These are phyloP conservation scores for Oreochromis spilurus DNA, from an alignment of 2,113 vertebrate genomes.

Conservation along the genomic window DNA sequence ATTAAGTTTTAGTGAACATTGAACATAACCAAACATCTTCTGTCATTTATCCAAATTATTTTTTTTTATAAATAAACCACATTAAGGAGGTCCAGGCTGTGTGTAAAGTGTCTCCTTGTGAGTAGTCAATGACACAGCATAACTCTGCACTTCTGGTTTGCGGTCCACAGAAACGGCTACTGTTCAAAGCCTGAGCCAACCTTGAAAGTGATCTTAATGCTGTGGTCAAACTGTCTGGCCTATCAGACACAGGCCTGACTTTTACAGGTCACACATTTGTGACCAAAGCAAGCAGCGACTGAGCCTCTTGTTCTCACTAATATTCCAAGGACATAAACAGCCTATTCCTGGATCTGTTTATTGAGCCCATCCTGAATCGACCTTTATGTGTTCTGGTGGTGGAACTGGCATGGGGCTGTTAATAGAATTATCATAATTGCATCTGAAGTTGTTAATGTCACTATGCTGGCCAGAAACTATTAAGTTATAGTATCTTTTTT, in stretches of 20 bases:
- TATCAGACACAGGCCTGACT: slow-evolving; percentile 5
- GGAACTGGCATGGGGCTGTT: slow-evolving; percentile 13
- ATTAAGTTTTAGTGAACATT: not conserved
- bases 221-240: slow-evolving; percentile 7
- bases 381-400: slow-evolving; percentile 46
- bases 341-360: slow-evolving; percentile 72
- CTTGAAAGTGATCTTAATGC: not conserved
- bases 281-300: not conserved
- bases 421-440: slow-evolving; percentile 60
- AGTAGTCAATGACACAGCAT: not conserved
- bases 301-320: slow-evolving; percentile 36
- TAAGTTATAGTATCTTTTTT: not conserved
- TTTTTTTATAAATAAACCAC: not conserved
- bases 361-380: slow-evolving; percentile 38
- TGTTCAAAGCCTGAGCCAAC: slow-evolving; percentile 19
- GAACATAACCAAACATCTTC: not conserved
- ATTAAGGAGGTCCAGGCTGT: not conserved
- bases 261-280: slow-evolving; percentile 35
- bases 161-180: slow-evolving; percentile 11
- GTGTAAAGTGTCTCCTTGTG: not conserved
- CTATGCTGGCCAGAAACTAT: slow-evolving; percentile 16
- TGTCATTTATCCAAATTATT: not conserved
- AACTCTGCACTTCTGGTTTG: not conserved
- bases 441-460: slow-evolving; percentile 35
- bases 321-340: slow-evolving; percentile 61